phyloP scores from a whole-genome alignment of 2,113 vertebrate species.

The Herpailurus yagouaroundi region DNA sequence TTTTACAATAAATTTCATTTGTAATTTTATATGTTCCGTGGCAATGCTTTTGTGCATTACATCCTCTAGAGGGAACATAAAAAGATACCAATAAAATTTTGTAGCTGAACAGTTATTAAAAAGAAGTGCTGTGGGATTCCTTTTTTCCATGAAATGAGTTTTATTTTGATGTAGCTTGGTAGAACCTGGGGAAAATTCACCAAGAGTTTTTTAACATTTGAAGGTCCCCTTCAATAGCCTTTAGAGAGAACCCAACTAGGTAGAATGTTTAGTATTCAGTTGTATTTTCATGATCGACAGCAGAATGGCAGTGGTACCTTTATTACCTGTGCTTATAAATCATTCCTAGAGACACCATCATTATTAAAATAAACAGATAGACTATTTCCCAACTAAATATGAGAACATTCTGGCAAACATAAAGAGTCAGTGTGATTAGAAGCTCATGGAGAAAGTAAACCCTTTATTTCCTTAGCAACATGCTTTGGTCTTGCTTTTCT shows the following conservation, averaged over 20 bases:
- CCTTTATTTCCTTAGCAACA: conserved; percentile 8
- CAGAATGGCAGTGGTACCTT: not conserved
- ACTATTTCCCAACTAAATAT: not conserved
- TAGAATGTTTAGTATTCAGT: not conserved
- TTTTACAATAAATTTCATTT: conserved; percentile 96
- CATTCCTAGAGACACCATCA: not conserved
- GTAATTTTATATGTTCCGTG: conserved; percentile 98
- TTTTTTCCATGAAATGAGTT: conserved; percentile 83
- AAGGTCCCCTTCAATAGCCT: conserved; percentile 32
- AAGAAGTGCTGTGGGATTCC: conserved; percentile 89
- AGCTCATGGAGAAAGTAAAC: not conserved
- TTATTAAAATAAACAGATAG: not conserved
- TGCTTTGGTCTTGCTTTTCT: not conserved
- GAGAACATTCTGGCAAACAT: not conserved
- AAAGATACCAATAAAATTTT: conserved; percentile 98
- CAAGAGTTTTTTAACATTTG: conserved; percentile 17
- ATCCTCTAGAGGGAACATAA: conserved; percentile 92
- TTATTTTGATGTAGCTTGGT: conserved; percentile 76
- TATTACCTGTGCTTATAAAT: not conserved
- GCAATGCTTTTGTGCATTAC: conserved; percentile 97
- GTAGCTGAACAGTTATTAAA: conserved; percentile 99
- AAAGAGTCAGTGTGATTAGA: not conserved
- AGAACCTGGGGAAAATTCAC: conserved; percentile 31
- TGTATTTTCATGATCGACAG: not conserved
- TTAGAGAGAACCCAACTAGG: conserved; percentile 19